Percentiles rank a stretch among this genome's conserved stretches.
These are phyloP conservation scores for Tenualosa ilisha DNA, from an alignment of 2,797 vertebrate species.

Conservation along the genomic window DNA sequence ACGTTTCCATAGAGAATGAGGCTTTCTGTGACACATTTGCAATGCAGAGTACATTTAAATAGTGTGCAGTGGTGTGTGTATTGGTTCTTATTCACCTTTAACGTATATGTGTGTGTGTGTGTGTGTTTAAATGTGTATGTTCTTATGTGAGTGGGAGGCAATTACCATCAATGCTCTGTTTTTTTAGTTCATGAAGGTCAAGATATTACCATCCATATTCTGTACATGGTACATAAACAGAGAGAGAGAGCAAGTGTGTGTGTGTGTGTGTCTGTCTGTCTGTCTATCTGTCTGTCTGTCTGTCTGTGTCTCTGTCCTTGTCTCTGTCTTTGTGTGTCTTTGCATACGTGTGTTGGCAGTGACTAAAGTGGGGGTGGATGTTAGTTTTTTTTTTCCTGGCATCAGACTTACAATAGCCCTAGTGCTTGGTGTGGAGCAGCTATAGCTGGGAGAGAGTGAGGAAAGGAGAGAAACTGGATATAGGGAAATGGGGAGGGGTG, in stretches of 20 bases:
- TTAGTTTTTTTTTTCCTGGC: background rate
- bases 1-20: conserved; percentile 47
- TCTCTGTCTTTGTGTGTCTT: background rate
- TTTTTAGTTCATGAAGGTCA: background rate
- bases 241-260: background rate
- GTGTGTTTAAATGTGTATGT: conserved; percentile 33
- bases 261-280: background rate
- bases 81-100: background rate
- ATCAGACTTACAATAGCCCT: background rate
- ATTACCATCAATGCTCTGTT: background rate
- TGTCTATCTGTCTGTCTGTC: background rate
- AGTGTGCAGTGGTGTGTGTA: conserved; percentile 26
- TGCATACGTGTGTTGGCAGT: background rate
- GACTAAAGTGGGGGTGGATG: background rate
- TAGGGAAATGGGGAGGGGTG: background rate
- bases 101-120: conserved; percentile 34
- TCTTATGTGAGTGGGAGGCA: conserved; percentile 12
- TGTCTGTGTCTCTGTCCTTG: too few relatives aligned
- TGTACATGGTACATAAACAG: background rate
- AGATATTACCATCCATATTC: background rate
- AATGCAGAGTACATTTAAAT: conserved; percentile 34
- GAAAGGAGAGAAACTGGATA: background rate
- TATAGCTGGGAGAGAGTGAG: background rate
- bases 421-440: background rate
- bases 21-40: conserved; percentile 43